Evolutionary conservation across 2,113 vertebrate species (phyloP).

Genomic region (Anas platyrhynchos): DNA sequence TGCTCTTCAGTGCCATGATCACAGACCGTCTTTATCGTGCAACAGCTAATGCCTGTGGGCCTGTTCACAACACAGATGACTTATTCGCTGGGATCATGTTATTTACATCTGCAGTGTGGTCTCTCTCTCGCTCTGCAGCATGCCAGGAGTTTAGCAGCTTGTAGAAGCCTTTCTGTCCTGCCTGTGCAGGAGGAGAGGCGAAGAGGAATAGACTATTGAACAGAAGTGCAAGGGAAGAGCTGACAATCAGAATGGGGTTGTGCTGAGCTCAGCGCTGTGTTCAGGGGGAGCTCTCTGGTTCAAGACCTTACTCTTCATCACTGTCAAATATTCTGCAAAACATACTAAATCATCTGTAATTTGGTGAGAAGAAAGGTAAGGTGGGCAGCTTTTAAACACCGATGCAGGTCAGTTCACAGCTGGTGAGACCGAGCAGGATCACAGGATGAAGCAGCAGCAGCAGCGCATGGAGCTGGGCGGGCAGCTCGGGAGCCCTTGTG

Average conservation of each 20-base stretch:
- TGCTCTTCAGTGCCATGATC: background rate
- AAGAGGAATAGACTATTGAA: background rate
- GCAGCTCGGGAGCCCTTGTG: background rate
- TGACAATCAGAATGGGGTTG: background rate
- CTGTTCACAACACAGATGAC: background rate
- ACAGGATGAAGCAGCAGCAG: background rate
- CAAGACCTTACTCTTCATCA: background rate
- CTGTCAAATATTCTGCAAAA: background rate
- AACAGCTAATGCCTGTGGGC: background rate
- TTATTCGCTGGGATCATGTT: background rate
- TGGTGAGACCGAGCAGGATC: background rate
- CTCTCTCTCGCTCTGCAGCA: background rate
- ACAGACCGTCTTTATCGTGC: background rate
- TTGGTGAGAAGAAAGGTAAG: background rate
- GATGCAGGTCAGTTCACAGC: background rate
- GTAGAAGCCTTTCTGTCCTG: background rate
- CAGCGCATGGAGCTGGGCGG: background rate
- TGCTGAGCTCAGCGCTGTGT: background rate
- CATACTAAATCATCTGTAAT: background rate
- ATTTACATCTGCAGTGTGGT: background rate
- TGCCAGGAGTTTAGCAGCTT: background rate
- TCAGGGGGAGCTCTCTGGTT: accelerated
- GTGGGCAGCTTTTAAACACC: background rate
- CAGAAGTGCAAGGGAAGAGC: background rate
- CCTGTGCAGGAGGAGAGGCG: background rate